phyloP scores from a whole-genome alignment of 2,888 invertebrate species.

The Drosophila nr. perissopoda region DNA sequence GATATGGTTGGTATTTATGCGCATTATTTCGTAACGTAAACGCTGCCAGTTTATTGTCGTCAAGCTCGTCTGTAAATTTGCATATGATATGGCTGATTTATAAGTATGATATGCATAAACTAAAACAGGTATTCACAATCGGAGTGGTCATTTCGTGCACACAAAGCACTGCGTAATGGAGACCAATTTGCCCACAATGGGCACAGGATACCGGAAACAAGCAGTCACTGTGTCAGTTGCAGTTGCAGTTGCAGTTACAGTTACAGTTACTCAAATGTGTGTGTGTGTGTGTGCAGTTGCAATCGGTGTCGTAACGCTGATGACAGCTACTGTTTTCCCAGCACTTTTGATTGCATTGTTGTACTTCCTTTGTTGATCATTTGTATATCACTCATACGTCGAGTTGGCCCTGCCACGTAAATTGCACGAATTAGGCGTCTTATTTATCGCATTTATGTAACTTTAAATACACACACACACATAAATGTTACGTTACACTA shows the following conservation, averaged over 20 bases:
- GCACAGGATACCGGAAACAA: conserved; percentile 28
- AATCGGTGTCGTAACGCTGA: conserved; percentile 5
- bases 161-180: not conserved
- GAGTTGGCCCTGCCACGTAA: conserved; percentile 46
- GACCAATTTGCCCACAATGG: conserved; percentile 1
- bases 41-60: not conserved
- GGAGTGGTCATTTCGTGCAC: conserved; percentile 1
- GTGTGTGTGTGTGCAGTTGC: not conserved
- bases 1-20: not conserved
- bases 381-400: conserved; percentile 64
- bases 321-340: conserved; percentile 29
- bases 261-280: not conserved
- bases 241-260: not conserved
- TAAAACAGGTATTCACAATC: conserved; percentile 9
- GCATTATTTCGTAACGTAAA: not conserved
- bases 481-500: conserved; percentile 44
- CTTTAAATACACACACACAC: conserved; percentile 8
- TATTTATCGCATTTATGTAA: conserved; percentile 57
- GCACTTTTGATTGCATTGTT: conserved; percentile 14
- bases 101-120: not conserved
- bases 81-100: not conserved
- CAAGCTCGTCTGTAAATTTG: not conserved
- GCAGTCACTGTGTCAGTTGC: conserved; percentile 3
- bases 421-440: conserved; percentile 65
- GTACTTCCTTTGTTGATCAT: conserved; percentile 43